Percentiles rank a stretch among this genome's conserved stretches.
phyloP scores from a whole-genome alignment of 1,140 invertebrate species.

The Metaphire vulgaris region DNA sequence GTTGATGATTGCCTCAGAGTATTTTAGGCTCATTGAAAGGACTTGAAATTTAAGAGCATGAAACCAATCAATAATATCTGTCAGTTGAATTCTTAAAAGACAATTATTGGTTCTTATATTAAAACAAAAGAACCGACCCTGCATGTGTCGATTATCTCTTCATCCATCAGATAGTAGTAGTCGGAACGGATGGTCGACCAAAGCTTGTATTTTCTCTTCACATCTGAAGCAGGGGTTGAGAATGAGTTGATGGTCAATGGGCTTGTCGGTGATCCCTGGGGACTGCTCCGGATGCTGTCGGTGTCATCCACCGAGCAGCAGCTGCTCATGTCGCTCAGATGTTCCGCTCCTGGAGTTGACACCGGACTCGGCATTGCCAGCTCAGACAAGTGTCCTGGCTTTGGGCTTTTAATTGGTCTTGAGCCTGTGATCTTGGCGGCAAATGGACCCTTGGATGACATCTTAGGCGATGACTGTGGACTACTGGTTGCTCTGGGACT shows the following conservation, averaged over 20 bases:
- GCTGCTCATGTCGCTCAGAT: background rate
- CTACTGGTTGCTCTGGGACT: too few relatives aligned
- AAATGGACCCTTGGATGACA: too few relatives aligned
- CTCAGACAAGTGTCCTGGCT: background rate
- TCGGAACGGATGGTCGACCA: constrained; percentile 75
- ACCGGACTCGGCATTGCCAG: background rate
- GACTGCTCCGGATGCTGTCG: constrained; percentile 7
- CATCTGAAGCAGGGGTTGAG: background rate
- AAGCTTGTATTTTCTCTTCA: constrained; percentile 53
- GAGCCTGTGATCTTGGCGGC: too few relatives aligned
- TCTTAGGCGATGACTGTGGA: too few relatives aligned
- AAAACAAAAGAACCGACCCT: constrained; percentile 55
- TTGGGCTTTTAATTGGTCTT: background rate
- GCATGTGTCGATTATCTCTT: constrained; percentile 80
- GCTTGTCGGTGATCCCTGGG: background rate
- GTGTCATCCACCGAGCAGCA: background rate
- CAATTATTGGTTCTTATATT: too few relatives aligned
- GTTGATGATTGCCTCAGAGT: too few relatives aligned
- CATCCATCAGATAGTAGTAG: constrained; percentile 90
- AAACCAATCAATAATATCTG: too few relatives aligned
- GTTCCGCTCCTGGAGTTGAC: background rate
- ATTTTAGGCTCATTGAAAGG: too few relatives aligned
- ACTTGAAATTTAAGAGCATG: too few relatives aligned
- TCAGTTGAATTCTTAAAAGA: too few relatives aligned
- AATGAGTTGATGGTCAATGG: background rate